Base-by-base conservation (phyloP, 2,797 vertebrate species). In the Typhlichthys eigenmanni region DNA sequence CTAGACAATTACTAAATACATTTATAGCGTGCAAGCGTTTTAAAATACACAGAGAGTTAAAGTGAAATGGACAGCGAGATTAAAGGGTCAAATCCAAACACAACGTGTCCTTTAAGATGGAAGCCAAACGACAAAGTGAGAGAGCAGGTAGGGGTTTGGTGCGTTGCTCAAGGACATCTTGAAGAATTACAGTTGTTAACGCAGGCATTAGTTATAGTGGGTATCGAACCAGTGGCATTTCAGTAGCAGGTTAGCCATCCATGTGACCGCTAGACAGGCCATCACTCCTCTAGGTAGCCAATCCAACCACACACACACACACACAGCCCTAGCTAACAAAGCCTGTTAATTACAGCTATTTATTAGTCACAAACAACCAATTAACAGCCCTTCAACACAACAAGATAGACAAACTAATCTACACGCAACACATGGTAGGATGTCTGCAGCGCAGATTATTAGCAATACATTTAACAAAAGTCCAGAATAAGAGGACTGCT, bases 301-400 rank as follows among this genome's bases (percentile, higher is more conserved):
- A 9, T 32, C 24, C 17, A 13, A 11, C 17, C 51, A 19, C 5
- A 29, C 16, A 12, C 51, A 12, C 19, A 48, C 45, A 47, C 47
- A 38, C 65, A 29, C 43, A 51, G 61, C 66, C 59, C 76, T 66
- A 72, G 67, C 75, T 79, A 72, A 81, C 66, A 60, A 72, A 50
- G 68, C 55, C 72, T 77, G 77, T 83, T 90, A 90, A 91, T 88
- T 87, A 88, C 56, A 76, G 81, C 85, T 71, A 87, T 89, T 90
- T 88, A 90, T 90, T 84, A 87, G 69, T 64, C 64, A 62, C 78
- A 83, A 88, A 86, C 82, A 87, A 59, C 76, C 77, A 86, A 90
- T 90, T 89, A 91, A 85, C 70, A 68, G 69, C 70, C 80, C 80
- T 87, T 87, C 79, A 55, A 60, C 72, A 79, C 71, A 84, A 84